A percentile compares a stretch with the other conserved stretches of the same genome.
Evolutionary conservation across 1,140 invertebrate species (phyloP).

Genomic region (Orius laevigatus): DNA sequence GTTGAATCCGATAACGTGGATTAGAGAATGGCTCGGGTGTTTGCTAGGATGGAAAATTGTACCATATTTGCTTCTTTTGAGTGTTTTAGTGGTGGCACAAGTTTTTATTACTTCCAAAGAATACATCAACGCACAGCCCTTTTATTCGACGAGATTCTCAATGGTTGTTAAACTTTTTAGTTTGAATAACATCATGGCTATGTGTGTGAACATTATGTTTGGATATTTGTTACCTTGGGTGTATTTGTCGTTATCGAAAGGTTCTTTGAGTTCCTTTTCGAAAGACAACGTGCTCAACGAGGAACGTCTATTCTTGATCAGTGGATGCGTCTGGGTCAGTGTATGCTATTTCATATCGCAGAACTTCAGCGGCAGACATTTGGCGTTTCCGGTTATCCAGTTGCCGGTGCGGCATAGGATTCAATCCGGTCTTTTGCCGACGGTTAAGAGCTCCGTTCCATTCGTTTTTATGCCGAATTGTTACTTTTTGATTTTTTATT

Average conservation of each 20-base stretch:
- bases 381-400: constrained; percentile 45
- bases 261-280: constrained; percentile 31
- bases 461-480: constrained; percentile 40
- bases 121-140: constrained; percentile 32
- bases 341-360: constrained; percentile 45
- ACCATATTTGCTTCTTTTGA: constrained; percentile 34
- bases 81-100: constrained; percentile 34
- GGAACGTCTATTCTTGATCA: constrained; percentile 39
- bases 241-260: constrained; percentile 39
- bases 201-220: constrained; percentile 35
- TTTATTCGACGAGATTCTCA: constrained; percentile 40
- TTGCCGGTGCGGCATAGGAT: constrained; percentile 45
- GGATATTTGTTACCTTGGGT: constrained; percentile 41
- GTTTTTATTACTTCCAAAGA: constrained; percentile 40
- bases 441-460: constrained; percentile 37
- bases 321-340: constrained; percentile 49
- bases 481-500: constrained; percentile 41
- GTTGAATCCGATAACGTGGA: constrained; percentile 33
- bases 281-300: constrained; percentile 24
- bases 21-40: constrained; percentile 29
- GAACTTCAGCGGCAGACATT: constrained; percentile 26
- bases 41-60: constrained; percentile 36
- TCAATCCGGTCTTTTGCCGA: constrained; percentile 33
- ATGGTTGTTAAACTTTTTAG: constrained; percentile 41
- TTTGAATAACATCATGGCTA: constrained; percentile 37